These are phyloP conservation scores for Montipora cactus DNA, from an alignment of 64 coral and sea anemone genomes.

Conservation along the genomic window DNA sequence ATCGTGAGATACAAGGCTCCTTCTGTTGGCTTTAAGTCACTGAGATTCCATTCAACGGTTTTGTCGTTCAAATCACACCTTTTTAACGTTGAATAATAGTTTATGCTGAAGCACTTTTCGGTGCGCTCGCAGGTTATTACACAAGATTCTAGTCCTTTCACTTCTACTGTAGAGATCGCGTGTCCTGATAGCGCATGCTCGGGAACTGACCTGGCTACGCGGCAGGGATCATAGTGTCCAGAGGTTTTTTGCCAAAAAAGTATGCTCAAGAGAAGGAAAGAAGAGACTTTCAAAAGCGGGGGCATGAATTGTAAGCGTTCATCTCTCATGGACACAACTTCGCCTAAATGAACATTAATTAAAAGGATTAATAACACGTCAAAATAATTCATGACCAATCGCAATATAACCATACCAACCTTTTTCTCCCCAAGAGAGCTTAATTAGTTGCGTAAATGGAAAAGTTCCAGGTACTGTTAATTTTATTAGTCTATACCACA, in stretches of 20 bases:
- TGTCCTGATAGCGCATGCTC: constrained; percentile 40
- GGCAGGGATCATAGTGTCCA: constrained; percentile 10
- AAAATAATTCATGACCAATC: too few species aligned
- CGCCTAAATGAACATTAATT: too few species aligned
- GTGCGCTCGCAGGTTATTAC: constrained; percentile 40
- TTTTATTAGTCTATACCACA: too few species aligned
- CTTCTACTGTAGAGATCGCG: background rate
- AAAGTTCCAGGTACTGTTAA: too few species aligned
- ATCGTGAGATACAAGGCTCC: constrained; percentile 59
- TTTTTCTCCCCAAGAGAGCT: too few species aligned
- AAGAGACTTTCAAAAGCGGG: background rate
- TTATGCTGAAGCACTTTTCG: constrained; percentile 68
- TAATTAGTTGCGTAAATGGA: too few species aligned
- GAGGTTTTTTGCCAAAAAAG: background rate
- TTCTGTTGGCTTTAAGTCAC: constrained; percentile 22
- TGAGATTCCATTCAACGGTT: constrained; percentile 52
- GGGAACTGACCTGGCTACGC: background rate
- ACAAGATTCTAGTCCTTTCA: constrained; percentile 42
- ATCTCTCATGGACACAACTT: background rate
- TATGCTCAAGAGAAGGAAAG: constrained; percentile 11
- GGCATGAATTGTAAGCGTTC: background rate
- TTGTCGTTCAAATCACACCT: constrained; percentile 78
- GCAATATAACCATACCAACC: too few species aligned
- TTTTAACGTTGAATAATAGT: constrained; percentile 31
- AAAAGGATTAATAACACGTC: too few species aligned